phyloP scores from a whole-genome alignment of 2,113 vertebrate genomes.

The Anthoscopus minutus region DNA sequence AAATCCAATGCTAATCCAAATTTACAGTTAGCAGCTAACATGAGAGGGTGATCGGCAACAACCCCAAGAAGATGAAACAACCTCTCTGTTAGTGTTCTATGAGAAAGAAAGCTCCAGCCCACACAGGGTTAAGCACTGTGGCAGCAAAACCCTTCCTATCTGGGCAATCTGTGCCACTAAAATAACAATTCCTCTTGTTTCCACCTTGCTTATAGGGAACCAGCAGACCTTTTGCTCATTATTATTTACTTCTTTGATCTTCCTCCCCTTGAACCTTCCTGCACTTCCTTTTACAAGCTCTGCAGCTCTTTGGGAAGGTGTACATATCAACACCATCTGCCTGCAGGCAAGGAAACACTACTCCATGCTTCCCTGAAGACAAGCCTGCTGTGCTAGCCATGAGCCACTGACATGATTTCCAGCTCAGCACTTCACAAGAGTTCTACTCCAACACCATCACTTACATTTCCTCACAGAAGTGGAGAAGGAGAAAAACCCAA shows the following conservation, averaged over 20 bases:
- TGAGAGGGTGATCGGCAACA: background rate
- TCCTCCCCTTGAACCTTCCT: slow-evolving; percentile 1
- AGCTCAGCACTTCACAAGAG: background rate
- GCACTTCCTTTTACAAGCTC: slow-evolving; percentile 50
- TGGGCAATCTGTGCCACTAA: background rate
- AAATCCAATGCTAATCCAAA: background rate
- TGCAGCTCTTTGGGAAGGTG: slow-evolving; percentile 28
- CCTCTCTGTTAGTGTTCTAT: background rate
- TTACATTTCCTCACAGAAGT: background rate
- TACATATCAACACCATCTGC: slow-evolving; percentile 48
- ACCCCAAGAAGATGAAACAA: background rate
- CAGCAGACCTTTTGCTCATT: slow-evolving; percentile 45
- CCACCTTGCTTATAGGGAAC: background rate
- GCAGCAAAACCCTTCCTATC: background rate
- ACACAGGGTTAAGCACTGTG: background rate
- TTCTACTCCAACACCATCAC: background rate
- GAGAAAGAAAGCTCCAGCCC: background rate
- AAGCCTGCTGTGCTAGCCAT: background rate
- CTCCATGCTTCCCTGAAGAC: background rate
- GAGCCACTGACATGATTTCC: slow-evolving; percentile 21
- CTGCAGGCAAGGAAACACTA: background rate
- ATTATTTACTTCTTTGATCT: slow-evolving; percentile 60
- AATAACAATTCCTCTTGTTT: slow-evolving; percentile 39
- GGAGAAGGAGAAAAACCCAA: background rate
- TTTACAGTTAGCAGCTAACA: background rate